Percentiles rank a stretch among this genome's conserved stretches.
Conservation (phyloP, 1,140 invertebrate species). For the Monomorium pharaonis region DNA sequence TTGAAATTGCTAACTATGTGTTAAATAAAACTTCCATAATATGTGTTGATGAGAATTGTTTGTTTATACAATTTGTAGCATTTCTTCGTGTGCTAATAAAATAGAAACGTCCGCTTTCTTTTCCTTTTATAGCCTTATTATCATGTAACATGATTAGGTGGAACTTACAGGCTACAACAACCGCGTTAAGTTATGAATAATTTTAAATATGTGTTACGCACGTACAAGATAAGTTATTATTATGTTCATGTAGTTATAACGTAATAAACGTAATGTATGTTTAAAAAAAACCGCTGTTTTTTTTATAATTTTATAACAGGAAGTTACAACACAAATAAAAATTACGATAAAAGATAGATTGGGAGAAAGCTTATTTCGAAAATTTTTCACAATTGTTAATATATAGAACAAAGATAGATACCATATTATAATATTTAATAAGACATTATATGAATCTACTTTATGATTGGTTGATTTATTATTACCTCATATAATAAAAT, state of each 20-base stretch:
- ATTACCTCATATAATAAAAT: too few relatives aligned
- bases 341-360: not conserved
- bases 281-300: not conserved
- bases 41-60: not conserved
- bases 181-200: conserved; percentile 27
- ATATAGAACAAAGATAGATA: not conserved
- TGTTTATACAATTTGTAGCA: conserved; percentile 35
- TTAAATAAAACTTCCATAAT: conserved; percentile 30
- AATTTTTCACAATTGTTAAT: not conserved
- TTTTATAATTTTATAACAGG: not conserved
- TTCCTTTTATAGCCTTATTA: conserved; percentile 29
- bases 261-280: not conserved
- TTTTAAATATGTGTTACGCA: not conserved
- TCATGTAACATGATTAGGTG: conserved; percentile 5
- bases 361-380: not conserved
- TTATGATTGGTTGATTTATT: not conserved
- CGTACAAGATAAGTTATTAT: conserved; percentile 15
- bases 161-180: not conserved
- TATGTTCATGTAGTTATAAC: not conserved
- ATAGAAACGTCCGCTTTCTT: conserved; percentile 46
- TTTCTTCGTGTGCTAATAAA: conserved; percentile 10
- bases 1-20: not conserved
- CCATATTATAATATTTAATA: not conserved
- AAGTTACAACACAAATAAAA: not conserved
- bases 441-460: not conserved